Percentiles rank a stretch among this genome's conserved stretches.
Conservation (phyloP, 2,113 vertebrate genomes). For the Ramphastos sulfuratus region DNA sequence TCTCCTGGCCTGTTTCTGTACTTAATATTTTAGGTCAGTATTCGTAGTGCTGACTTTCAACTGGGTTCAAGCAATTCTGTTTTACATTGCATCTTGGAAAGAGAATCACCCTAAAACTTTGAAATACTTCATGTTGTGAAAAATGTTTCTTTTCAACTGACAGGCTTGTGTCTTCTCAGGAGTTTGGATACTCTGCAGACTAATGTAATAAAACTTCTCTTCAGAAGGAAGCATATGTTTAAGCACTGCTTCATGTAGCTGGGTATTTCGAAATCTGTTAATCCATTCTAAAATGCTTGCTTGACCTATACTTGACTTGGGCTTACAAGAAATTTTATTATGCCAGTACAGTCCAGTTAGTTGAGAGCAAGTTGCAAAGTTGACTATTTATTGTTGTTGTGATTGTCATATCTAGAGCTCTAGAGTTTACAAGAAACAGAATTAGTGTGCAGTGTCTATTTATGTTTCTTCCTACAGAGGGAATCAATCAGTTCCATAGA, state of each 20-base stretch:
- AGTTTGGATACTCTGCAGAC: background rate
- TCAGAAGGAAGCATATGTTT: background rate
- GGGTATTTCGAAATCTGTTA: constrained; percentile 22
- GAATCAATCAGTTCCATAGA: background rate
- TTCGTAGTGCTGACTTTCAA: constrained; percentile 18
- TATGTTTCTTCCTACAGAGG: background rate
- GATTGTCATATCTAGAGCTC: background rate
- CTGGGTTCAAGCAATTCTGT: background rate
- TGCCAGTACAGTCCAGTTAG: background rate
- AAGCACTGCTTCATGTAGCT: background rate
- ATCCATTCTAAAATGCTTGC: constrained; percentile 22
- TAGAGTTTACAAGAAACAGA: background rate
- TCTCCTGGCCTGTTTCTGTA: background rate
- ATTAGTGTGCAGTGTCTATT: background rate
- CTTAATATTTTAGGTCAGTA: constrained; percentile 10
- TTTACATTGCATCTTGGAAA: background rate
- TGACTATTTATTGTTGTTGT: background rate
- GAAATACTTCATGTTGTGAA: background rate
- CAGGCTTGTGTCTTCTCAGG: background rate
- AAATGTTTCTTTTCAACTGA: background rate
- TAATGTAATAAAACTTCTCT: background rate
- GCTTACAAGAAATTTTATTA: constrained; percentile 28
- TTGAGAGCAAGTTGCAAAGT: background rate
- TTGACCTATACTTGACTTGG: constrained; percentile 34
- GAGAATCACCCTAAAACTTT: background rate